Conservation (phyloP, 2,797 vertebrate genomes). For the Tenualosa thibaudeaui region DNA sequence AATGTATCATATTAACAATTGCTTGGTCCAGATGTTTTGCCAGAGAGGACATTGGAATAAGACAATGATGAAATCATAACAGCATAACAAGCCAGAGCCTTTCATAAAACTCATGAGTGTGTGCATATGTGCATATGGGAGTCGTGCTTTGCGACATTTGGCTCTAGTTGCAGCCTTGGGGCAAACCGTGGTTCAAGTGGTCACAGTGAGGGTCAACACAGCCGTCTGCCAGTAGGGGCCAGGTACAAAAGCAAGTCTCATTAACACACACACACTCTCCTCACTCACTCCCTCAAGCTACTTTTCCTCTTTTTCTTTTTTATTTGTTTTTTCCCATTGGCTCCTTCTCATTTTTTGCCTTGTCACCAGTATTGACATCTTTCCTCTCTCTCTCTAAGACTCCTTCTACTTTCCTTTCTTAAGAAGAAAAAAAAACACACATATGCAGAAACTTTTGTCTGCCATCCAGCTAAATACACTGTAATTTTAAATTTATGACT, state of each 20-base stretch:
- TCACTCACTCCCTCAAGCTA: background rate
- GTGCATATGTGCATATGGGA: constrained; percentile 52
- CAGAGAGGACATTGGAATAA: constrained; percentile 39
- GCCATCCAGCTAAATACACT: background rate
- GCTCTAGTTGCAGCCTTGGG: constrained; percentile 44
- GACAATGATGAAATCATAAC: constrained; percentile 48
- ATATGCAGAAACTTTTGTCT: background rate
- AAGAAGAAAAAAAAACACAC: background rate
- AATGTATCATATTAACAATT: constrained; percentile 14
- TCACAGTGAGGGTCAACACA: constrained; percentile 44
- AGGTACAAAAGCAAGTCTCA: constrained; percentile 42
- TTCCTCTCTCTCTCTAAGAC: background rate
- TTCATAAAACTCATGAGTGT: constrained; percentile 43
- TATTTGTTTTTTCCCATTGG: background rate
- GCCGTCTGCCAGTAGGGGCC: constrained; percentile 26
- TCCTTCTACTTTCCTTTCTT: background rate
- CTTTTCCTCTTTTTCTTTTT: constrained; percentile 5
- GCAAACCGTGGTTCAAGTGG: constrained; percentile 45
- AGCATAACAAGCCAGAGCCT: constrained; percentile 39
- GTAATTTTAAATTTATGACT: constrained; percentile 10
- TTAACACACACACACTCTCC: constrained; percentile 18
- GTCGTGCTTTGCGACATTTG: constrained; percentile 46
- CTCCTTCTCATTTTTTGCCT: background rate
- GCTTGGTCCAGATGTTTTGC: constrained; percentile 42
- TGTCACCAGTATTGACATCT: background rate